Evolutionary conservation across 1,140 invertebrate species (phyloP).

Genomic region (Parapsyche elsis): DNA sequence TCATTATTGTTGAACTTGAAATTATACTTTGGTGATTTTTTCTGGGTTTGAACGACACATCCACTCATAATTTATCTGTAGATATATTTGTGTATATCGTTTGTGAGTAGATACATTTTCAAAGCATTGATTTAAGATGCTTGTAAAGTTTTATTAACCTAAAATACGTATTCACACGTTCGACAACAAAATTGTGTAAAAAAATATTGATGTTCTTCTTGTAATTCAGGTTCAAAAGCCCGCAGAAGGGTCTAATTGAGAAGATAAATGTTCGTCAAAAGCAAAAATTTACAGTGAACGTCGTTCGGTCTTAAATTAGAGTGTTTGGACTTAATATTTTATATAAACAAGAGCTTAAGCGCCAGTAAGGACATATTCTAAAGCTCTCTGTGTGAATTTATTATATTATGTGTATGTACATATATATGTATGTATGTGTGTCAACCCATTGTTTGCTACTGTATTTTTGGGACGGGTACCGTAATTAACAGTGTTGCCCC

Average conservation of each 20-base stretch:
- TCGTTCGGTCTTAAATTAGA: conserved; percentile 6
- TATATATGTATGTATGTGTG: neutral
- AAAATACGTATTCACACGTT: too few relatives aligned
- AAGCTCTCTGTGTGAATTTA: neutral
- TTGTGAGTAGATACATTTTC: too few relatives aligned
- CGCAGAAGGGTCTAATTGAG: neutral
- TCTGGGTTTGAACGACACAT: too few relatives aligned
- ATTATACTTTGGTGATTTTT: too few relatives aligned
- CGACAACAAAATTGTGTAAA: too few relatives aligned
- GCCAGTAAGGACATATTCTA: neutral
- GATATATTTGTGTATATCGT: too few relatives aligned
- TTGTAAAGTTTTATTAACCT: too few relatives aligned
- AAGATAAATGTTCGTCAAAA: neutral
- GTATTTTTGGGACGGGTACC: conserved; percentile 16
- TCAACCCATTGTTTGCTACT: conserved; percentile 12
- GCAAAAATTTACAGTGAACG: conserved; percentile 5
- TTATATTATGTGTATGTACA: too few relatives aligned
- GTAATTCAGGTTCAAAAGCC: neutral
- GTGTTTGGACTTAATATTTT: neutral
- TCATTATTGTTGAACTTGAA: too few relatives aligned
- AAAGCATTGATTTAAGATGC: too few relatives aligned
- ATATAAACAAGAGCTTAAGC: neutral
- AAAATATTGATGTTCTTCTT: too few relatives aligned
- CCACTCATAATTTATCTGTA: too few relatives aligned
- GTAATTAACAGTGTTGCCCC: conserved; percentile 6